A percentile compares a stretch with the other conserved stretches of the same genome.
These are phyloP conservation scores for Spilosoma lubricipeda DNA, from an alignment of 2,888 invertebrate genomes.

Conservation along the genomic window DNA sequence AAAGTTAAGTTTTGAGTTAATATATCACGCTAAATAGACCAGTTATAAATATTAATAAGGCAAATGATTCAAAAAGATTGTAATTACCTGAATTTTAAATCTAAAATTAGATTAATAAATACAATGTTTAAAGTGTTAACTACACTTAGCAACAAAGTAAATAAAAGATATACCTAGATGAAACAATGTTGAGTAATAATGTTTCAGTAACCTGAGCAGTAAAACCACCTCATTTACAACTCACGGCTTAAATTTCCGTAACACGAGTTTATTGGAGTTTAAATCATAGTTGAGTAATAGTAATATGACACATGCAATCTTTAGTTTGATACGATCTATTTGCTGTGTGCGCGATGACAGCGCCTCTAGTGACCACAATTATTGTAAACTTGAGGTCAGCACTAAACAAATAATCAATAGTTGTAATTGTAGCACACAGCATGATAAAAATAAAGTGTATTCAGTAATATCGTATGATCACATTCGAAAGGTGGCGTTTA, in stretches of 20 bases:
- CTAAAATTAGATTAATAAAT: background rate
- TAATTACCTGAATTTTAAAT: background rate
- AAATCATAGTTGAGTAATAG: background rate
- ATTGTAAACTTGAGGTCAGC: too few relatives aligned
- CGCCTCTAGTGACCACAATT: too few relatives aligned
- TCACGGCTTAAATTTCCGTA: background rate
- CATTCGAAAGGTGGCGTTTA: too few relatives aligned
- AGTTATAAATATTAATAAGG: background rate
- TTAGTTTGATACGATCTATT: background rate
- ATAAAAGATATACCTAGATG: background rate
- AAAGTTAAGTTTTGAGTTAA: too few relatives aligned
- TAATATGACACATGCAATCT: background rate
- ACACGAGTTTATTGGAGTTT: background rate
- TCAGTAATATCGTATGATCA: too few relatives aligned
- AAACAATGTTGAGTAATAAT: background rate
- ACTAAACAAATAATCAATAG: too few relatives aligned
- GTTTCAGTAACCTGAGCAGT: background rate
- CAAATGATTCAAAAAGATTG: background rate
- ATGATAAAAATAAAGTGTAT: too few relatives aligned
- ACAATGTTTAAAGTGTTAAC: background rate
- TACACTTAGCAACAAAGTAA: background rate
- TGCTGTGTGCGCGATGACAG: too few relatives aligned
- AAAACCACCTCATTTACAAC: background rate
- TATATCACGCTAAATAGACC: too few relatives aligned
- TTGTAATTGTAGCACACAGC: too few relatives aligned